Conservation (phyloP, 2,113 vertebrate genomes). For the Carassius auratus region DNA sequence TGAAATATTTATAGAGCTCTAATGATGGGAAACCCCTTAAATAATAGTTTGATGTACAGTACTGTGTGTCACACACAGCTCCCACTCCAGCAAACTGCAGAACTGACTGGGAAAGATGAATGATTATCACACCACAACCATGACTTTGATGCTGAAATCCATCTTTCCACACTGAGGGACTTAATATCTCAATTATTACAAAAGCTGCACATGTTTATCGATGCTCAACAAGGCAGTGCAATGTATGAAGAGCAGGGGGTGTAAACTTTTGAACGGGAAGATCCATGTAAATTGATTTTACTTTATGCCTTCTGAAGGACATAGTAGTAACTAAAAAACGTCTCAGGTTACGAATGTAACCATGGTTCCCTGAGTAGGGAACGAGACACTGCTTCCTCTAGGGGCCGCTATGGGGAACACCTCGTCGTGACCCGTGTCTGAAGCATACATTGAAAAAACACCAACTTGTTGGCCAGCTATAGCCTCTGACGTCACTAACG, state of each 20-base stretch:
- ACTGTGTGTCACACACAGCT: not conserved
- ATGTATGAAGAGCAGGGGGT: not conserved
- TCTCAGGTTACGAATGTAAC: too few relatives aligned
- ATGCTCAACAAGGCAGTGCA: not conserved
- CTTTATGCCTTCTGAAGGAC: not conserved
- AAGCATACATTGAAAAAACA: too few relatives aligned
- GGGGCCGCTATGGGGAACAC: too few relatives aligned
- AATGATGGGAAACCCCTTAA: not conserved
- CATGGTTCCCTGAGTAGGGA: too few relatives aligned
- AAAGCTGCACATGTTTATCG: not conserved
- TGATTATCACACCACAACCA: not conserved
- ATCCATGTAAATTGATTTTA: too few relatives aligned
- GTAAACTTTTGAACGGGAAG: too few relatives aligned
- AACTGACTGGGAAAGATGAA: not conserved
- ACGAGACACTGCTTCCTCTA: too few relatives aligned
- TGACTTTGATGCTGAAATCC: not conserved
- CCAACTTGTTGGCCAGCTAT: too few relatives aligned
- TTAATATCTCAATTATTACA: not conserved
- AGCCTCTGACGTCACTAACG: too few relatives aligned
- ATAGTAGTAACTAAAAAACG: not conserved
- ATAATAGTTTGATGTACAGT: not conserved
- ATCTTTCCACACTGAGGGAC: not conserved
- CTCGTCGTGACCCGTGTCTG: too few relatives aligned
- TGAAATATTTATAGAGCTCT: not conserved
- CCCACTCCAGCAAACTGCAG: not conserved